These are phyloP conservation scores for Scrobipalpa atriplicella DNA, from an alignment of 2,888 invertebrate species.

Conservation along the genomic window DNA sequence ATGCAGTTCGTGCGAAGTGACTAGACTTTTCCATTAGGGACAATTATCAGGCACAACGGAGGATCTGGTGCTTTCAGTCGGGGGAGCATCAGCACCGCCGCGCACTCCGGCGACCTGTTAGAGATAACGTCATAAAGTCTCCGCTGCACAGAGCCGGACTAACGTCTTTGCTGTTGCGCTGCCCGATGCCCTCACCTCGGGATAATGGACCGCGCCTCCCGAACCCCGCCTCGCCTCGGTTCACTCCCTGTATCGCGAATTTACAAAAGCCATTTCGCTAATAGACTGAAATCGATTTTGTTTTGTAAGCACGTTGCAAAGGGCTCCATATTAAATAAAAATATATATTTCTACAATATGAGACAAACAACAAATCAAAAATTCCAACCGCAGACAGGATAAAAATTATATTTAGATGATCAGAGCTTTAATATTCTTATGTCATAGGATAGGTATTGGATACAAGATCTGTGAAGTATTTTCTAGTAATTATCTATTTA, in stretches of 20 bases:
- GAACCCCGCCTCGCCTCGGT: conserved; percentile 37
- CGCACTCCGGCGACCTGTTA: conserved; percentile 68
- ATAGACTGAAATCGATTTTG: conserved; percentile 31
- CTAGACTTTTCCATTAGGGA: conserved; percentile 82
- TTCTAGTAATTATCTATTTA: too few species aligned
- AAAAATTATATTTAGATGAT: too few species aligned
- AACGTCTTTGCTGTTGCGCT: conserved; percentile 76
- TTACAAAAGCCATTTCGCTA: conserved; percentile 40
- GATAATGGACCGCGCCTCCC: conserved; percentile 71
- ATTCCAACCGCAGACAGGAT: too few species aligned
- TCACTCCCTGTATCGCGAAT: conserved; percentile 37
- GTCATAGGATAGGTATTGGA: neutral
- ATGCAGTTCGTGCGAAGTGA: conserved; percentile 77
- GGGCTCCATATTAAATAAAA: neutral
- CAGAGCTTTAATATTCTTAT: neutral
- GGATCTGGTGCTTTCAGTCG: conserved; percentile 68
- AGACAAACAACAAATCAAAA: too few species aligned
- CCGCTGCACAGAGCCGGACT: conserved; percentile 77
- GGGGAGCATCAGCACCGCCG: conserved; percentile 39
- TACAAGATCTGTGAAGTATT: neutral
- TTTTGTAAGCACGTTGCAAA: conserved; percentile 16
- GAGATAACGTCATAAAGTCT: conserved; percentile 82
- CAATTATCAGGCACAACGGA: conserved; percentile 80
- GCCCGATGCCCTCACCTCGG: conserved; percentile 69
- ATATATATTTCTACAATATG: neutral